Base-by-base conservation (phyloP, 2,888 invertebrate genomes). In the Dorcus hopei region DNA sequence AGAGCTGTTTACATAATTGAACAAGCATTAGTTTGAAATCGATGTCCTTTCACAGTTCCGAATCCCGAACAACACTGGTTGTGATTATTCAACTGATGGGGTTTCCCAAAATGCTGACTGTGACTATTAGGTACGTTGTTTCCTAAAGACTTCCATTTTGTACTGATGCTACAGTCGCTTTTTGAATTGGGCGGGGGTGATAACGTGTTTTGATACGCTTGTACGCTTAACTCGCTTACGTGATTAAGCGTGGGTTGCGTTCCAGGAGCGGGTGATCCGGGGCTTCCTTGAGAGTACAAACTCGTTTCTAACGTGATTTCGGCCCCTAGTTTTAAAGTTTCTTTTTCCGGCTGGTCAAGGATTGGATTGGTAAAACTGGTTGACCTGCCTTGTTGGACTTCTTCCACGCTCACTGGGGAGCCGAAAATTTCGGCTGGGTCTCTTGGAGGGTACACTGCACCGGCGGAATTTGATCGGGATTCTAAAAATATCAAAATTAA, bases 401-500 rank as follows among this genome's bases (percentile, higher is more conserved):
- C 76, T 58, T 85, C 75, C 78, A 85, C 83, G 58, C 80, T 76
- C 23, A 89, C 75, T 5, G 84, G 74, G 1, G 83, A 82, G 38
- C 85, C 81, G 73, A 84, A 77, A 69, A 87, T 76, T 75, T 89
- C 77, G 65, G 85, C 73, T 2, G 74, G 75, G 61, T 75, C 85
- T 47, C 65, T 65, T 81, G 74, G 83, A 74, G 74, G 80, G 76
- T 51, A 80, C 33, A 83, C 81, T 38, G 84, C 83, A 0, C 85
- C 77, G 68, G 87, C 84, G 0, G 90, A 90, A 72, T 90, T 89
- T 1, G 90, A 90, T 65, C 90, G 82, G 0, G 85, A 82, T 67
- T 87, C 90, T 82, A 80, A 61, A 66, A 75, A 33, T 33, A 33
- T 33, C 4, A 9, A 6, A 23, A 16, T 9, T 3, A 9, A 9